Percentiles rank a stretch among this genome's conserved stretches.
Conservation (phyloP, 2,797 vertebrate genomes). For the Parauchenoglanis ngamensis region DNA sequence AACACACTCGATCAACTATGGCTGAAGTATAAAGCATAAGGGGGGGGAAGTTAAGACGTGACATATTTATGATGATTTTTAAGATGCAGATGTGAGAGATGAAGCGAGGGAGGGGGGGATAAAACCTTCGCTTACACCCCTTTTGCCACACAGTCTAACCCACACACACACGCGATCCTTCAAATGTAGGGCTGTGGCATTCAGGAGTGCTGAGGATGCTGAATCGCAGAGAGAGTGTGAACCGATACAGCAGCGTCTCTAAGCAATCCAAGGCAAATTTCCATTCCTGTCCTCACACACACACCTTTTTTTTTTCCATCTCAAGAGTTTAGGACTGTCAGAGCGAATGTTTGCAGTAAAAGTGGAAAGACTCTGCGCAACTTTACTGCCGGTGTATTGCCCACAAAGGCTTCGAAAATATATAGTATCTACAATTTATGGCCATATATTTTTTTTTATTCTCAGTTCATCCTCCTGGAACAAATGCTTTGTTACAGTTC, state of each 20-base stretch:
- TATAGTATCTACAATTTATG: constrained; percentile 22
- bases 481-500: constrained; percentile 27
- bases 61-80: constrained; percentile 24
- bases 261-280: constrained; percentile 26
- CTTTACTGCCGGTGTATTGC: not conserved
- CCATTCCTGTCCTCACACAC: constrained; percentile 8
- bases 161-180: constrained; percentile 30
- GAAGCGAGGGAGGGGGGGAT: constrained; percentile 42
- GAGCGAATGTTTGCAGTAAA: constrained; percentile 13
- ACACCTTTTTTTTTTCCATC: not conserved
- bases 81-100: not conserved
- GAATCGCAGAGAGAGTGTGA: constrained; percentile 57
- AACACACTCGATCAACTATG: constrained; percentile 61
- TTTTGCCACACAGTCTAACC: not conserved
- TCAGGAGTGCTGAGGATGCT: constrained; percentile 66
- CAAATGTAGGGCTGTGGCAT: constrained; percentile 56
- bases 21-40: constrained; percentile 27
- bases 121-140: constrained; percentile 48
- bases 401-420: constrained; percentile 13
- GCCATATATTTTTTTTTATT: not conserved
- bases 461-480: constrained; percentile 8
- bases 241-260: constrained; percentile 56
- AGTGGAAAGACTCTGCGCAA: not conserved
- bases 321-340: constrained; percentile 25
- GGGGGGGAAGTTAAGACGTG: constrained; percentile 17